These are phyloP conservation scores for Ascidia mentula DNA, from an alignment of 23 tunicate genomes.

Conservation along the genomic window DNA sequence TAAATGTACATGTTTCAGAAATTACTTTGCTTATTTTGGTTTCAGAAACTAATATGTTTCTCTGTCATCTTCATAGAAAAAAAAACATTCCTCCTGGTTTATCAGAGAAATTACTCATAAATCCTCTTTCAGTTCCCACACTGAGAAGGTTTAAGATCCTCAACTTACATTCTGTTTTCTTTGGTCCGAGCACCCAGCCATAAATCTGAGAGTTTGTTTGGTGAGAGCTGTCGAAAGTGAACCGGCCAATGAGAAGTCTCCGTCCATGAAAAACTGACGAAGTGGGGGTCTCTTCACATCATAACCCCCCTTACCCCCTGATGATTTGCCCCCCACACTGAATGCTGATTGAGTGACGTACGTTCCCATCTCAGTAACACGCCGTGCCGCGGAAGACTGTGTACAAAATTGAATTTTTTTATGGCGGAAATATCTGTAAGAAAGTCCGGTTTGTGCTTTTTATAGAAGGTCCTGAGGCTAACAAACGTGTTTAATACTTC, in stretches of 20 bases:
- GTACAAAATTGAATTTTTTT: too few species aligned
- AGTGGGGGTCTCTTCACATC: slow-evolving; percentile 76
- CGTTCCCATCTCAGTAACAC: slow-evolving; percentile 97
- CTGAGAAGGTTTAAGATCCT: not conserved
- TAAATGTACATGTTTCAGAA: too few species aligned
- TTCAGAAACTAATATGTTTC: too few species aligned
- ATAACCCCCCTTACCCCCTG: slow-evolving; percentile 4
- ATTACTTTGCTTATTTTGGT: too few species aligned
- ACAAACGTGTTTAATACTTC: too few species aligned
- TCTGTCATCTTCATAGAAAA: too few species aligned
- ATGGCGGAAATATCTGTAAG: too few species aligned
- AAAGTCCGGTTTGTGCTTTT: too few species aligned
- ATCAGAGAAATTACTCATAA: too few species aligned
- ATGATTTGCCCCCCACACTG: slow-evolving; percentile 41
- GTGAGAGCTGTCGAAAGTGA: slow-evolving; percentile 90
- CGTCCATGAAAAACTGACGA: slow-evolving; percentile 90
- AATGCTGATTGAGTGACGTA: slow-evolving; percentile 98
- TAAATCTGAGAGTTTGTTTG: slow-evolving; percentile 83
- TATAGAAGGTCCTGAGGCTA: too few species aligned
- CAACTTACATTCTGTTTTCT: slow-evolving; percentile 82
- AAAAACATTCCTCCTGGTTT: too few species aligned
- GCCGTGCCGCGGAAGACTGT: slow-evolving; percentile 49
- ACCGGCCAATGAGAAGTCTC: slow-evolving; percentile 81
- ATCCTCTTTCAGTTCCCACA: too few species aligned
- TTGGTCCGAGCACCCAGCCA: slow-evolving; percentile 37